Percentiles rank a stretch among this genome's conserved stretches.
Evolutionary conservation across 2,113 vertebrate species (phyloP).

Genomic region (Corythaeola cristata): DNA sequence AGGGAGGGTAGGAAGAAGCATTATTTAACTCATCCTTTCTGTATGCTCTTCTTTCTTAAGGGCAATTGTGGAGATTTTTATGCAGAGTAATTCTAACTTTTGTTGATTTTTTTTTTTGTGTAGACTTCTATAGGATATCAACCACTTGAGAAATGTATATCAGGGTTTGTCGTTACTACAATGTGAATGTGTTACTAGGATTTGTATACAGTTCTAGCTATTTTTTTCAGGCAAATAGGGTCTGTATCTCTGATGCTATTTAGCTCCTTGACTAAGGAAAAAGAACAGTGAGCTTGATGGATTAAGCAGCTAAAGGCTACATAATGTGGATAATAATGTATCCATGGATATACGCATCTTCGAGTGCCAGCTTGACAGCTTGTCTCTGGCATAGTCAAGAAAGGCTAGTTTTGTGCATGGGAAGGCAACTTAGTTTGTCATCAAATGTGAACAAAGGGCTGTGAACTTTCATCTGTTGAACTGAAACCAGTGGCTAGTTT

Average conservation of each 20-base stretch:
- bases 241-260: background rate
- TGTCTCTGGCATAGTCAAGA: background rate
- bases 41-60: background rate
- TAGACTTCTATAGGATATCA: background rate
- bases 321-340: background rate
- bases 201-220: background rate
- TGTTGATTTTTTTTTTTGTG: background rate
- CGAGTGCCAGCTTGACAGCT: background rate
- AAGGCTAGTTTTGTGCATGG: background rate
- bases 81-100: background rate
- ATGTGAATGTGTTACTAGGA: fast-evolving
- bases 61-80: background rate
- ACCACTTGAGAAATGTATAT: background rate
- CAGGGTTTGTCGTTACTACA: background rate
- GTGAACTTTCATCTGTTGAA: background rate
- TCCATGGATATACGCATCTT: background rate
- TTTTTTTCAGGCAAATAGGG: background rate
- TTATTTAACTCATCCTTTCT: background rate
- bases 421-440: background rate
- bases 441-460: background rate
- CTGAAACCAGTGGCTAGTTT: background rate
- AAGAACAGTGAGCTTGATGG: background rate
- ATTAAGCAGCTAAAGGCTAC: background rate
- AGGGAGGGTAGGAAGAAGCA: background rate
- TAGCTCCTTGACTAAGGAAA: background rate